A percentile compares a stretch with the other conserved stretches of the same genome.
Evolutionary conservation across 2,888 invertebrate species (phyloP).

Genomic region (Tuta absoluta): DNA sequence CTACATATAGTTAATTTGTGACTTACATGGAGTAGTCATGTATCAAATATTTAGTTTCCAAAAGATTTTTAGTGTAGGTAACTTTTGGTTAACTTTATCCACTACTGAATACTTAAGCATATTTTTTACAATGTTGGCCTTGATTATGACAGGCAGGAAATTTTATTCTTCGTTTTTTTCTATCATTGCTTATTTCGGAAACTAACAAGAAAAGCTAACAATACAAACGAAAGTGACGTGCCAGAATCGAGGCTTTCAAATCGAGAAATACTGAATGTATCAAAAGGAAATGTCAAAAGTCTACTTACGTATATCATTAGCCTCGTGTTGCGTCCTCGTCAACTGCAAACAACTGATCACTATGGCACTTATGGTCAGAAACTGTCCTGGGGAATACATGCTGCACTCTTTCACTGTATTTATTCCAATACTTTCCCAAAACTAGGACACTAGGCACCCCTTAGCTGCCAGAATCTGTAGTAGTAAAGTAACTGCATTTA

Average conservation of each 20-base stretch:
- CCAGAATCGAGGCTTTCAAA: background rate
- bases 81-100: no score
- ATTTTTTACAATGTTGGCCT: no score
- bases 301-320: slow-evolving; percentile 46
- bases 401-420: background rate
- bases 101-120: no score
- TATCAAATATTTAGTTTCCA: no score
- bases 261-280: background rate
- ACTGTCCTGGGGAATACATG: slow-evolving; percentile 47
- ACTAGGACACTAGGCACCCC: background rate
- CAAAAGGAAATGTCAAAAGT: background rate
- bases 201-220: no score
- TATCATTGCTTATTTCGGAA: no score
- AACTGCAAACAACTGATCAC: slow-evolving; percentile 55
- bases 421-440: background rate
- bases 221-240: no score
- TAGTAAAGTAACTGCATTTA: background rate
- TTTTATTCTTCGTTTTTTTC: no score
- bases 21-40: no score
- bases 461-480: background rate
- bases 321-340: slow-evolving; percentile 50
- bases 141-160: no score
- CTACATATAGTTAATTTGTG: no score
- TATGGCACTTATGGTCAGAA: slow-evolving; percentile 49
- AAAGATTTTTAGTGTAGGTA: no score